Evolutionary conservation across 1,140 invertebrate species (phyloP).

Genomic region (Halyomorpha halys): DNA sequence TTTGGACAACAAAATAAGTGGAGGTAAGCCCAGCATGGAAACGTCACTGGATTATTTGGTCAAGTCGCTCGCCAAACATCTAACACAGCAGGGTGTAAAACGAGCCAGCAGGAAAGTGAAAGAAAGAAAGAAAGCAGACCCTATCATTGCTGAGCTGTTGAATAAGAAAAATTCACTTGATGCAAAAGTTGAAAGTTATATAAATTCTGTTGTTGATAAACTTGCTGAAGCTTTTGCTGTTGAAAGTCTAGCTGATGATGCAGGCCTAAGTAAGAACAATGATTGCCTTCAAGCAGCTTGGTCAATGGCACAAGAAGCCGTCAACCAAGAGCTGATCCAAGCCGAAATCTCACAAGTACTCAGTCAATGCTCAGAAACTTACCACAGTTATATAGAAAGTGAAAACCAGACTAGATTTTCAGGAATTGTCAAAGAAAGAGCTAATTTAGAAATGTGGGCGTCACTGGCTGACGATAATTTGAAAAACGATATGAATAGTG

Average conservation of each 20-base stretch:
- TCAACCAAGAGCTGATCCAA: constrained; percentile 58
- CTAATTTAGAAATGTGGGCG: constrained; percentile 54
- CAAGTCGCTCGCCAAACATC: constrained; percentile 27
- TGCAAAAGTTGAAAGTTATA: constrained; percentile 28
- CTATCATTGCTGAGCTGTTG: constrained; percentile 24
- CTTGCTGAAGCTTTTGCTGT: constrained; percentile 52
- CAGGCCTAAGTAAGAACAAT: constrained; percentile 34
- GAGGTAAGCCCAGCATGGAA: constrained; percentile 29
- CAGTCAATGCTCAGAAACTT: constrained; percentile 50
- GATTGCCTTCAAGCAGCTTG: constrained; percentile 52
- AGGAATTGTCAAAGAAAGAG: constrained; percentile 42
- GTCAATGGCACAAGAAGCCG: constrained; percentile 53
- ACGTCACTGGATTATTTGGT: constrained; percentile 30
- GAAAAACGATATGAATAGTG: constrained; percentile 54
- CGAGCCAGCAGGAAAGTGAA: constrained; percentile 25
- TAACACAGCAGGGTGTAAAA: constrained; percentile 27
- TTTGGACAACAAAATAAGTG: constrained; percentile 28
- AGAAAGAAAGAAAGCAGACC: constrained; percentile 24
- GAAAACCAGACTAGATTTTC: constrained; percentile 33
- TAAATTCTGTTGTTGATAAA: constrained; percentile 36
- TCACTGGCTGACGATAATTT: constrained; percentile 56
- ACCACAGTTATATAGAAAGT: constrained; percentile 41
- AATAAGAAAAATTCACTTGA: constrained; percentile 29
- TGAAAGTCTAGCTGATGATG: constrained; percentile 44
- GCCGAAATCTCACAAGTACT: constrained; percentile 61